Base-by-base conservation (phyloP, 2,888 invertebrate species). In the Octonoba sinensis region DNA sequence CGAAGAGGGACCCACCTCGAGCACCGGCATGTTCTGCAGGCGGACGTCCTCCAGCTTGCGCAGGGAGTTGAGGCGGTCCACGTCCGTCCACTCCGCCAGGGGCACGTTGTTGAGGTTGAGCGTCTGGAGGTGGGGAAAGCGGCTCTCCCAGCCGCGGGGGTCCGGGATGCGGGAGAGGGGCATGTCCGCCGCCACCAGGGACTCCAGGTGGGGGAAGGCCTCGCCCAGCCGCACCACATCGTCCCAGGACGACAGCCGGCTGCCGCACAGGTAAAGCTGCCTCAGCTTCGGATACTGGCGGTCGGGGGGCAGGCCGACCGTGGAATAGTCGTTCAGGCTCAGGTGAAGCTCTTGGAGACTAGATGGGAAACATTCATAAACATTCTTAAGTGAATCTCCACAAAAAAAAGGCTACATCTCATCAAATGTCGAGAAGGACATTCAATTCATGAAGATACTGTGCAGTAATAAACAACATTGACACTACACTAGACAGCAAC, bases 261-360 rank as follows among this genome's bases (percentile, higher is more conserved):
- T 97, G 49, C 94, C 94, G 84, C 94, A 96, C 86, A 97, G 94
- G 88, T 96, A 95, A 20, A 97, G 90, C 86, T 93, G 94, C 87
- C 92, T 93, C 66, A 97, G 89, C 47, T 92, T 91, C 18, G 90
- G 89, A 87, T 95, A 95, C 8, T 73, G 87, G 87, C 82, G 87
- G 51, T 84, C 82, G 18, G 74, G 89, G 88, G 92, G 92, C 60
- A 95, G 90, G 77, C 93, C 91, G 54, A 96, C 93, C 85, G 92
- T 91, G 36, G 92, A 91, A 88, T 95, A 96, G 66, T 95, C 93
- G 89, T 97, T 98, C 83, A 96, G 91, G 87, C 97, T 96, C 86
- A 97, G 90, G 89, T 97, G 97, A 85, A 98, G 90, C 89, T 97
- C 97, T 90, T 96, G 94, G 59, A 97, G 90, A 87, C 91, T 91